Evolutionary conservation across 2,888 invertebrate species (phyloP).

Genomic region (Himalopsyche anomala): DNA sequence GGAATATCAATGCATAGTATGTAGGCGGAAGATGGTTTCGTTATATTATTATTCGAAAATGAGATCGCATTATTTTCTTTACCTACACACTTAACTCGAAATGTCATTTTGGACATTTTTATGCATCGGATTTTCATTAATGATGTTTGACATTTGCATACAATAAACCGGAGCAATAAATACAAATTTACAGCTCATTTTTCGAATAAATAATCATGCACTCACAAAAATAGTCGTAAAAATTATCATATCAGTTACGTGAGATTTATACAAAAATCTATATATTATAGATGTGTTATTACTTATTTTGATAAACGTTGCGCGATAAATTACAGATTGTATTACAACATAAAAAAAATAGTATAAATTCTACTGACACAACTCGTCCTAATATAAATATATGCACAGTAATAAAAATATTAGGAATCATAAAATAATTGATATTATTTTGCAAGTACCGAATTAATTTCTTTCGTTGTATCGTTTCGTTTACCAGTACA

Average conservation of each 20-base stretch:
- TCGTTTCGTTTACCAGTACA: too few relatives aligned
- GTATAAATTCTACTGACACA: too few relatives aligned
- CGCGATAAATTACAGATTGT: neutral
- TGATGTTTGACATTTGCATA: constrained; percentile 48
- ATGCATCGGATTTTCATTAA: constrained; percentile 56
- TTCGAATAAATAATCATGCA: constrained; percentile 26
- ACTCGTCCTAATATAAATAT: too few relatives aligned
- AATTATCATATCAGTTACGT: constrained; percentile 34
- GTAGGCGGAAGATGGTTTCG: constrained; percentile 47
- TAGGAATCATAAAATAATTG: too few relatives aligned
- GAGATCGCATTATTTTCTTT: constrained; percentile 51
- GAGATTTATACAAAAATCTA: constrained; percentile 1
- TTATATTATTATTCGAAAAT: constrained; percentile 3
- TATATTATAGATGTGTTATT: constrained; percentile 3
- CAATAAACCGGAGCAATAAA: constrained; percentile 53
- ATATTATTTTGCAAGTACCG: too few relatives aligned
- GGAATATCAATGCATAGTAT: neutral
- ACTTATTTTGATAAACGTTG: neutral
- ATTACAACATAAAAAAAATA: too few relatives aligned
- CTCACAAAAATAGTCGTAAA: constrained; percentile 22
- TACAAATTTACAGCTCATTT: constrained; percentile 48
- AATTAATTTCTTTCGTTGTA: too few relatives aligned
- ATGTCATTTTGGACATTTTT: constrained; percentile 50
- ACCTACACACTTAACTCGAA: constrained; percentile 49
- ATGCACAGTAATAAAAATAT: too few relatives aligned